Percentiles rank a stretch among this genome's conserved stretches.
Evolutionary conservation across 2,113 vertebrate genomes (phyloP).

Genomic region (Paralichthys olivaceus): DNA sequence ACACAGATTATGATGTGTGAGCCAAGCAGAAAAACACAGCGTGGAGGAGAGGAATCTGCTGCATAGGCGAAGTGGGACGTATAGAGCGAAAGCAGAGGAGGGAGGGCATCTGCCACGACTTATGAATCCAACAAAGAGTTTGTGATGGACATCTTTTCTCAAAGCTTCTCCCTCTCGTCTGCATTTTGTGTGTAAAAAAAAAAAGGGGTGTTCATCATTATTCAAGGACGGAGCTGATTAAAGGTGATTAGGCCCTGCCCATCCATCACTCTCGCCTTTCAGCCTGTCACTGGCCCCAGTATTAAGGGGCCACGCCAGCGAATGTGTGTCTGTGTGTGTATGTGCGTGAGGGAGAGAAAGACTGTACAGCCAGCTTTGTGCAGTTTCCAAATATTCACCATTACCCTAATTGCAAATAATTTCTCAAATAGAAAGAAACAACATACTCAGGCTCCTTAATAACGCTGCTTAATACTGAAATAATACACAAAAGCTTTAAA

Average conservation of each 20-base stretch:
- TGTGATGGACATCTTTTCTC: conserved; percentile 60
- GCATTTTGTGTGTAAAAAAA: conserved; percentile 58
- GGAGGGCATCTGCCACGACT: conserved; percentile 69
- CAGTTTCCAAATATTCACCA: conserved; percentile 40
- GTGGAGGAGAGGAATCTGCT: conserved; percentile 20
- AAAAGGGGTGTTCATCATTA: conserved; percentile 76
- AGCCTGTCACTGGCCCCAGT: conserved; percentile 69
- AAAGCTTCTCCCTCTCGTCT: conserved; percentile 44
- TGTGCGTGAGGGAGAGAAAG: conserved; percentile 21
- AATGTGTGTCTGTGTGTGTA: conserved; percentile 35
- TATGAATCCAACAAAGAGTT: conserved; percentile 65
- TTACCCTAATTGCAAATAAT: conserved; percentile 68
- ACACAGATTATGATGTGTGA: neutral
- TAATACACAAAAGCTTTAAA: conserved; percentile 57
- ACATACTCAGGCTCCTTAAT: conserved; percentile 50
- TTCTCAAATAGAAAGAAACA: conserved; percentile 56
- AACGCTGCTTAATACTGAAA: conserved; percentile 54
- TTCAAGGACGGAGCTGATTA: conserved; percentile 81
- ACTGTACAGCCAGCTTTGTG: conserved; percentile 35
- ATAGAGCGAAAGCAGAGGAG: conserved; percentile 25
- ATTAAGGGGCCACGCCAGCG: conserved; percentile 50
- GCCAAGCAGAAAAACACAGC: conserved; percentile 11
- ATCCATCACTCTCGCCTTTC: conserved; percentile 81
- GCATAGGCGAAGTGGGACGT: conserved; percentile 32
- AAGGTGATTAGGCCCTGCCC: conserved; percentile 81